phyloP scores from a whole-genome alignment of 2,113 vertebrate genomes.

The Etia nguti region DNA sequence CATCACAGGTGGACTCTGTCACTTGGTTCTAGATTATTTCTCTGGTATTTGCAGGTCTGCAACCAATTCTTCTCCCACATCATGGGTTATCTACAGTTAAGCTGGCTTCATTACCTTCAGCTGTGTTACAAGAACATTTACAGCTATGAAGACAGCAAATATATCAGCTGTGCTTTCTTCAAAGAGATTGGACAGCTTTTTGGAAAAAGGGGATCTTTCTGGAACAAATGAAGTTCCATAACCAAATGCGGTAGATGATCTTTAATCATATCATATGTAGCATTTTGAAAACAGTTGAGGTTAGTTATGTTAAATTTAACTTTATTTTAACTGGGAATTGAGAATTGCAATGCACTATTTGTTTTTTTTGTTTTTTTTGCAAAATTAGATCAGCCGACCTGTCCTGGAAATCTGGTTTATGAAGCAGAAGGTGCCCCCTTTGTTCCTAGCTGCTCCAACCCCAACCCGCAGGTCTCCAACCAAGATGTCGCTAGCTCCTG shows the following conservation, averaged over 20 bases:
- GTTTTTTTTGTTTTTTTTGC: background rate
- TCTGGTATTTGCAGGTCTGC: slow-evolving; percentile 36
- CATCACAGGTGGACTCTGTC: background rate
- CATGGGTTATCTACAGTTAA: background rate
- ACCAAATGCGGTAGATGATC: slow-evolving; percentile 48
- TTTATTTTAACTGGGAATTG: background rate
- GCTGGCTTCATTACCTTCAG: rapidly evolving
- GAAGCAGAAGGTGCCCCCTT: slow-evolving; percentile 36
- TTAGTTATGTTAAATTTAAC: background rate
- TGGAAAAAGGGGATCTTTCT: background rate
- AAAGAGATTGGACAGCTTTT: slow-evolving; percentile 33
- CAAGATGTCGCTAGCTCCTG: slow-evolving; percentile 47
- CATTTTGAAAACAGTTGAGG: background rate
- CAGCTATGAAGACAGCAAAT: background rate
- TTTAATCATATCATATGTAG: background rate
- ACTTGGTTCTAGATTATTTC: background rate
- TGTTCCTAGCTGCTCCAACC: slow-evolving; percentile 62
- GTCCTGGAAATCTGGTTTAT: slow-evolving; percentile 55
- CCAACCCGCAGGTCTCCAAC: background rate
- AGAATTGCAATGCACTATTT: rapidly evolving
- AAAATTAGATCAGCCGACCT: slow-evolving; percentile 25
- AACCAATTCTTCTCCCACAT: background rate
- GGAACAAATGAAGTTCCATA: background rate
- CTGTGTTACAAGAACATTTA: slow-evolving; percentile 44
- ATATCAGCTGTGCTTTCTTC: slow-evolving; percentile 47